Conservation (phyloP, 2,888 invertebrate species). For the Agapetus fuscipes region DNA sequence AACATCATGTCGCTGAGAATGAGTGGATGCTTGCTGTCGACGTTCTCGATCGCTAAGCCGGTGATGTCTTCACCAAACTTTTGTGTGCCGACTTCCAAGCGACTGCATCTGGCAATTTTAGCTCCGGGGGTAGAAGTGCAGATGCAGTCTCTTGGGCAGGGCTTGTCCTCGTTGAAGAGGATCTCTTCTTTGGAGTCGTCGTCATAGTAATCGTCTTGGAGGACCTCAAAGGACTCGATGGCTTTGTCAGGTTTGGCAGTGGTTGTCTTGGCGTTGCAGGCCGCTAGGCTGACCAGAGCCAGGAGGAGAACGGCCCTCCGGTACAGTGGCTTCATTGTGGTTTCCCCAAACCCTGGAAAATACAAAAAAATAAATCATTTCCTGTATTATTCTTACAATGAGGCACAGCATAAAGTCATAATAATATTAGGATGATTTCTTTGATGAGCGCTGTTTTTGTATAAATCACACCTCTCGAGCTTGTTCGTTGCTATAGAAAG, state of each 20-base stretch:
- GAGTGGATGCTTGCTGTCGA: constrained; percentile 47
- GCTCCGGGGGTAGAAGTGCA: constrained; percentile 52
- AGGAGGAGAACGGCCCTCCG: constrained; percentile 43
- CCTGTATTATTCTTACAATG: too few species aligned
- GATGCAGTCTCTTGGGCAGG: constrained; percentile 54
- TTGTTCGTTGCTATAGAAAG: too few species aligned
- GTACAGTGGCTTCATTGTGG: constrained; percentile 43
- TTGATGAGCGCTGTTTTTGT: too few species aligned
- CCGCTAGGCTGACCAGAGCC: constrained; percentile 34
- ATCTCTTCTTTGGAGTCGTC: constrained; percentile 41
- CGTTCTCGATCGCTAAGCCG: constrained; percentile 56
- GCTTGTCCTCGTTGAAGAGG: constrained; percentile 39
- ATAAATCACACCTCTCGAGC: too few species aligned
- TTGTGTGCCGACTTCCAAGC: constrained; percentile 55
- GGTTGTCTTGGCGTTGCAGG: constrained; percentile 29
- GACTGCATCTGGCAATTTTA: constrained; percentile 56
- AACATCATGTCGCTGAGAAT: constrained; percentile 52
- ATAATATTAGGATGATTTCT: too few species aligned
- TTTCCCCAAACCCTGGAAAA: too few species aligned
- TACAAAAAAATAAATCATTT: too few species aligned
- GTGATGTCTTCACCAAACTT: constrained; percentile 57
- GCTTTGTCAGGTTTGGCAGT: constrained; percentile 29
- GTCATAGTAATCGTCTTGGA: constrained; percentile 36
- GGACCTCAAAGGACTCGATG: constrained; percentile 31
- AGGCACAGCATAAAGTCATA: too few species aligned